Evolutionary conservation across 2,797 vertebrate genomes (phyloP).

Genomic region (Enteromius trimaculatus): DNA sequence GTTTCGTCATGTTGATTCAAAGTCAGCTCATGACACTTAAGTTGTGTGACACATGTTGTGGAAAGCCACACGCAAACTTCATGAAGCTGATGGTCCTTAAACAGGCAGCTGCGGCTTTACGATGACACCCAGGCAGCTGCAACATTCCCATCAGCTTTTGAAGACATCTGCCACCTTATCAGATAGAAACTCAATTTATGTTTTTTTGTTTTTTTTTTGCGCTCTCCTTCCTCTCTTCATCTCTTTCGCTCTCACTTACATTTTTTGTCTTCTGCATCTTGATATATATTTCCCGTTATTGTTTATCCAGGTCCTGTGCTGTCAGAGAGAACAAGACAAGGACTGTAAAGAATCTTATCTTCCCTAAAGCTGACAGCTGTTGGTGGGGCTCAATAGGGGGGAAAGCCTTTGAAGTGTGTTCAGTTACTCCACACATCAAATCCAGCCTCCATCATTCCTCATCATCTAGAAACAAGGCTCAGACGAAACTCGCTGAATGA

Average conservation of each 20-base stretch:
- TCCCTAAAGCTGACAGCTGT: conserved; percentile 67
- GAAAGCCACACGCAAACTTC: conserved; percentile 14
- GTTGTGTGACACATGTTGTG: conserved; percentile 17
- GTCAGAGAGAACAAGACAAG: conserved; percentile 71
- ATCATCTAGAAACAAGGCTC: conserved; percentile 58
- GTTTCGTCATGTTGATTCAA: conserved; percentile 42
- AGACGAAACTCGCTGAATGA: not conserved
- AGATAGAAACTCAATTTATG: conserved; percentile 69
- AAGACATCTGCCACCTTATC: conserved; percentile 65
- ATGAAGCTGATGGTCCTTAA: conserved; percentile 49
- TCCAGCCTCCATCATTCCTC: conserved; percentile 65
- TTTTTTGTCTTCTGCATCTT: conserved; percentile 44
- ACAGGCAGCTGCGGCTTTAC: conserved; percentile 36
- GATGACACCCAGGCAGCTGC: conserved; percentile 62
- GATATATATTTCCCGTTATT: conserved; percentile 69
- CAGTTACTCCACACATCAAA: conserved; percentile 64
- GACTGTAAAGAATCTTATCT: conserved; percentile 73
- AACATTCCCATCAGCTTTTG: conserved; percentile 66
- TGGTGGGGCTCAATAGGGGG: conserved; percentile 52
- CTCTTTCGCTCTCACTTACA: conserved; percentile 27
- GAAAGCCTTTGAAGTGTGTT: conserved; percentile 65
- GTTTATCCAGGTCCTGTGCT: conserved; percentile 71
- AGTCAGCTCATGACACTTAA: conserved; percentile 33
- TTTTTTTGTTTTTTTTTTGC: conserved; percentile 24
- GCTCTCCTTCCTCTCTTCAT: conserved; percentile 28